Evolutionary conservation across 1,140 invertebrate species (phyloP).

Genomic region (Trichonephila clavata): DNA sequence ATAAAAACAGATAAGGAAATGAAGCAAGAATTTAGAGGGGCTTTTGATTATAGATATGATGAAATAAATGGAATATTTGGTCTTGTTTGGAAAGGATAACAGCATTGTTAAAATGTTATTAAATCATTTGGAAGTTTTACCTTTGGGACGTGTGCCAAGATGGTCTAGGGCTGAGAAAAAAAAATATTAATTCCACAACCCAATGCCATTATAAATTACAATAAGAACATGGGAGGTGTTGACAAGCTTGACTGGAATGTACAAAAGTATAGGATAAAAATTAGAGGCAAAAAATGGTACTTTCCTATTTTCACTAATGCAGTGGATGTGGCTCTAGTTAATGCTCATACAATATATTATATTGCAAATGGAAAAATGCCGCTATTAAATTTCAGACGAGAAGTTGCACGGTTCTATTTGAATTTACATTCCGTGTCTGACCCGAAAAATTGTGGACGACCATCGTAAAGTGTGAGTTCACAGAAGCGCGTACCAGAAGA

Average conservation of each 20-base stretch:
- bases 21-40: conserved; percentile 59
- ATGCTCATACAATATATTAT: conserved; percentile 63
- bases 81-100: too few relatives aligned
- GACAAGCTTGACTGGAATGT: conserved; percentile 57
- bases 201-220: conserved; percentile 53
- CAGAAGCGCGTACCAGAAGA: conserved; percentile 60
- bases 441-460: conserved; percentile 60
- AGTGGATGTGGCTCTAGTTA: conserved; percentile 62
- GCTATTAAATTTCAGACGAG: conserved; percentile 61
- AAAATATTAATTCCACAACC: conserved; percentile 46
- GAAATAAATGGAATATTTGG: too few relatives aligned
- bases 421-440: conserved; percentile 61
- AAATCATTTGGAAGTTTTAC: too few relatives aligned
- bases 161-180: conserved; percentile 7
- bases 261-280: conserved; percentile 61
- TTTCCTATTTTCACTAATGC: conserved; percentile 61
- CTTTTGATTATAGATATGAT: conserved; percentile 62
- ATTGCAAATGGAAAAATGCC: conserved; percentile 60
- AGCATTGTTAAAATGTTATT: too few relatives aligned
- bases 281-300: conserved; percentile 61
- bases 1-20: conserved; percentile 59
- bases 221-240: conserved; percentile 53
- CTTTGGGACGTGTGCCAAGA: too few relatives aligned
- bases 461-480: conserved; percentile 57
- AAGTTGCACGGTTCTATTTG: conserved; percentile 58